Evolutionary conservation across 2,888 invertebrate genomes (phyloP), one percentile per base, ranked within the genome.

Genomic region (Sinopyrophorus schimmeli): DNA sequence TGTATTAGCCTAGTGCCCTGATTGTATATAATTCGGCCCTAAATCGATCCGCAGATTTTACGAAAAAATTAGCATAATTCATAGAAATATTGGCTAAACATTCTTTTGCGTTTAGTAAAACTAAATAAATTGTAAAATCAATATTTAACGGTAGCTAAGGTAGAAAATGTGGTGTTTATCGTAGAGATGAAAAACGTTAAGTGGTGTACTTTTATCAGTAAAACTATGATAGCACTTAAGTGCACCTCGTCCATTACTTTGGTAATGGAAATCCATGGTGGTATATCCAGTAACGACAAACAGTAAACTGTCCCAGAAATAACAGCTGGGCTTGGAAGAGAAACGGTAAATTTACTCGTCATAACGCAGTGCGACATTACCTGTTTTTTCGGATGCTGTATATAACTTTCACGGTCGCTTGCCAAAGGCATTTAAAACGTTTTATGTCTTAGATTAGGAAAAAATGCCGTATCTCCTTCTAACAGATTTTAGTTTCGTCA

Each of bases 281-380:
- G 20, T 12, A 20, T 32, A 32, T 32, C 32, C n/a, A 27, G 17
- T 3, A n/a, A 15, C 26, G 15, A 15, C 26, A 12, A 55, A 53
- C 55, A 55, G 49, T 55, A 53, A 42, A 40, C 35, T 52, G 55
- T 53, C 53, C 55, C 50, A 55, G 47, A 55, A 53, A 50, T 12
- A 41, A 24, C 34, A 17, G 21, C 35, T 32, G 28, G 10, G 14
- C 16, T 30, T 43, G 26, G 26, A 23, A 27, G 32, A 34, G 34
- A 43, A 43, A 42, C 42, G 42, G 42, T 42, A 42, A 42, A 42
- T 23, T 16, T 43, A 15, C 23, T 34, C 35, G 34, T 34, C 27
- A 37, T 44, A 44, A 35, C 35, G 20, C 28, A 44, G 21, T 21
- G 35, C 44, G 35, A 35, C 35, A 23, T 42, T 44, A 44, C 44